Percentiles rank a stretch among this genome's conserved stretches.
These are phyloP conservation scores for Perizoma flavofasciatum DNA, from an alignment of 2,888 invertebrate species.

Conservation along the genomic window DNA sequence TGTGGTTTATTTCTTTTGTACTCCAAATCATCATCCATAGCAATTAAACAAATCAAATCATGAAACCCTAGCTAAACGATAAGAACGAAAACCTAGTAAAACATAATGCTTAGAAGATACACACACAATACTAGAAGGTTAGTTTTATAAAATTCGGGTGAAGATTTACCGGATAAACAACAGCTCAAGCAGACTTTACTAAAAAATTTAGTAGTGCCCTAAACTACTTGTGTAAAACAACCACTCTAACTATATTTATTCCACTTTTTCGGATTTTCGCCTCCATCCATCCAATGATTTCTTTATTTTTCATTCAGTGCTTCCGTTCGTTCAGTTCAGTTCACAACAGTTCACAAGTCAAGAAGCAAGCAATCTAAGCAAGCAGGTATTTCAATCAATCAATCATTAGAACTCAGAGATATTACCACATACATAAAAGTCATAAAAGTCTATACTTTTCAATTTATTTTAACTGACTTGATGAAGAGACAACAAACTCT, in stretches of 20 bases:
- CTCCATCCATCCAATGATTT: constrained; percentile 13
- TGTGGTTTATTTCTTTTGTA: constrained; percentile 87
- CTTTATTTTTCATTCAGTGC: neutral
- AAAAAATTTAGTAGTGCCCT: constrained; percentile 9
- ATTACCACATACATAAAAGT: too few species aligned
- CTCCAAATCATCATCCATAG: constrained; percentile 83
- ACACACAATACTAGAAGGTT: constrained; percentile 37
- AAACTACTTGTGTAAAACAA: constrained; percentile 11
- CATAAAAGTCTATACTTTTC: too few species aligned
- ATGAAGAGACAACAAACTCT: too few species aligned
- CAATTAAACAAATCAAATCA: constrained; percentile 60
- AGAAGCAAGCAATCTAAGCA: too few species aligned
- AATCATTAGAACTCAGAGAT: too few species aligned
- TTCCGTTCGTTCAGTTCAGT: too few species aligned
- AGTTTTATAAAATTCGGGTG: constrained; percentile 30
- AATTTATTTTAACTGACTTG: neutral
- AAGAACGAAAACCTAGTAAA: constrained; percentile 50
- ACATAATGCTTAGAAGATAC: constrained; percentile 30
- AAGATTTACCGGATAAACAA: constrained; percentile 27
- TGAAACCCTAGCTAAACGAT: constrained; percentile 32
- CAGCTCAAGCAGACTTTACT: constrained; percentile 16
- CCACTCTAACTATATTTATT: constrained; percentile 9
- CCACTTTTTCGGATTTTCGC: constrained; percentile 17
- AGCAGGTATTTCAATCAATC: too few species aligned
- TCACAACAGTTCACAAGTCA: too few species aligned